These are phyloP conservation scores for Lithobates pipiens DNA, from an alignment of 2,797 vertebrate species.

Conservation along the genomic window DNA sequence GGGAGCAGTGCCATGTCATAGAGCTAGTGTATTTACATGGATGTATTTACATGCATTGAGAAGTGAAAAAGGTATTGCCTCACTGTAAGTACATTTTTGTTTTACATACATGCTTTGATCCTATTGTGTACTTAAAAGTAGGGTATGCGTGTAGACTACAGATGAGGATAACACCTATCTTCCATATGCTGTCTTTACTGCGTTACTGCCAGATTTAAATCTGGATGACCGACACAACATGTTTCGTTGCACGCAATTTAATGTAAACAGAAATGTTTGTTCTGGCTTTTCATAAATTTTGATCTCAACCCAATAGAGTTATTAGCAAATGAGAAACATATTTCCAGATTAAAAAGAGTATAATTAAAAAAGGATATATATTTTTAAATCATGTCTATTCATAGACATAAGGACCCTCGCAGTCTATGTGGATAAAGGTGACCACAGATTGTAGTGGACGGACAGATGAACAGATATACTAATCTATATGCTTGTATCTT, in stretches of 20 bases:
- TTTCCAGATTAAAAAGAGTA: neutral
- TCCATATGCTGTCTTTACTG: neutral
- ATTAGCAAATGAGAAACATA: neutral
- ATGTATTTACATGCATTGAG: no score
- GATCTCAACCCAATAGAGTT: conserved; percentile 15
- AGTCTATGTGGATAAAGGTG: no score
- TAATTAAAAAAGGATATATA: neutral
- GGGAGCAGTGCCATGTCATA: no score
- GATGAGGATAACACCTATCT: neutral
- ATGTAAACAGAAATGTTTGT: conserved; percentile 42
- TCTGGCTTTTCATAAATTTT: conserved; percentile 29
- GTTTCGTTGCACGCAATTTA: conserved; percentile 21
- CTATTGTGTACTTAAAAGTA: no score
- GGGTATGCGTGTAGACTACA: neutral
- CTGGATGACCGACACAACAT: conserved; percentile 4
- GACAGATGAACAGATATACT: no score
- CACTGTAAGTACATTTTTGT: no score
- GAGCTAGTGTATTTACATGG: no score
- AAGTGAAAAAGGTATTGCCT: no score
- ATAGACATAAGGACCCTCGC: neutral
- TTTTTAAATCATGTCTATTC: conserved; percentile 28
- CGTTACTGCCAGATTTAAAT: conserved; percentile 2
- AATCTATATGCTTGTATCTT: no score
- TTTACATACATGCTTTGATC: no score
- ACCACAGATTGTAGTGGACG: no score